These are phyloP conservation scores for Sycophaga agraensis DNA, from an alignment of 1,140 invertebrate species.

Conservation along the genomic window DNA sequence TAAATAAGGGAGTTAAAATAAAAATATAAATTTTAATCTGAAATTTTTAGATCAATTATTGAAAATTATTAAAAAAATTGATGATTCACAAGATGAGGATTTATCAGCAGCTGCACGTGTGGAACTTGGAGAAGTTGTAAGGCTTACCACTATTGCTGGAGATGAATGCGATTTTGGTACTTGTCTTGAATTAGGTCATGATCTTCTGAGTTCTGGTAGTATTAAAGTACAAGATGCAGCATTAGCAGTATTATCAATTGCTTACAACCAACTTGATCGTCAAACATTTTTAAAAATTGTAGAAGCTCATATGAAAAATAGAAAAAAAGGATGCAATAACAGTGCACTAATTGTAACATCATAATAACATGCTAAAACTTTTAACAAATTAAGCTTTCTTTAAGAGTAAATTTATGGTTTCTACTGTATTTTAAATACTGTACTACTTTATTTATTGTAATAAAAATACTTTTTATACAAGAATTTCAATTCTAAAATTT, in stretches of 20 bases:
- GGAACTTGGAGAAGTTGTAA: constrained; percentile 76
- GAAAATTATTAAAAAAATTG: constrained; percentile 71
- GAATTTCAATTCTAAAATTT: background rate
- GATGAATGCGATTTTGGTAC: constrained; percentile 95
- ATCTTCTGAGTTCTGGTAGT: constrained; percentile 78
- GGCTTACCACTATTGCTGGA: constrained; percentile 81
- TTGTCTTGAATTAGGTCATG: constrained; percentile 82
- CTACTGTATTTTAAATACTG: background rate
- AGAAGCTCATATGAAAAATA: constrained; percentile 65
- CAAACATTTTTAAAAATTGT: constrained; percentile 75
- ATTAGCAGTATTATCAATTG: constrained; percentile 68
- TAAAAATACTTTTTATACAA: background rate
- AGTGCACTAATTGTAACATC: constrained; percentile 36
- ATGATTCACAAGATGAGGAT: constrained; percentile 61
- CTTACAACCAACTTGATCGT: constrained; percentile 76
- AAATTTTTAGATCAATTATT: constrained; percentile 70
- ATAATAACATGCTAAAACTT: background rate
- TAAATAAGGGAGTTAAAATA: background rate
- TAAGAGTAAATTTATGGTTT: background rate
- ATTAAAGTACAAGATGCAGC: constrained; percentile 68
- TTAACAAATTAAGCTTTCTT: constrained; percentile 4
- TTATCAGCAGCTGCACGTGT: constrained; percentile 62
- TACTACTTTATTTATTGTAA: constrained; percentile 14
- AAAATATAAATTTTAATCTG: constrained; percentile 31
- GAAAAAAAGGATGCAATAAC: constrained; percentile 56